phyloP scores from a whole-genome alignment of 2,797 vertebrate species.

The Artibeus jamaicensis region DNA sequence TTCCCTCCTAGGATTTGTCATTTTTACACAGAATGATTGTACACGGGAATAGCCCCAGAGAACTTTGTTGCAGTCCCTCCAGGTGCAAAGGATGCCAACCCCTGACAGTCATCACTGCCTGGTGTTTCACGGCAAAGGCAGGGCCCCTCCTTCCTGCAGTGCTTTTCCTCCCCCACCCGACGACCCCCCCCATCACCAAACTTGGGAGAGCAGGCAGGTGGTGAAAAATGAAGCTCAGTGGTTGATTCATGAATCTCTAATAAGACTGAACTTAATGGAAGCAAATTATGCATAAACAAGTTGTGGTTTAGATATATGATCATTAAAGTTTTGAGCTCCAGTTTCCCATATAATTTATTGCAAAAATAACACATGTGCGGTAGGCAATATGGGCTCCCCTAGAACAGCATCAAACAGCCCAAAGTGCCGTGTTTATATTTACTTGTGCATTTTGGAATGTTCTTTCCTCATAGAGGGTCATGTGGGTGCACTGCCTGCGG shows the following conservation, averaged over 20 bases:
- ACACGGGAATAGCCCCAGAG: background rate
- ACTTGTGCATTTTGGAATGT: rapidly evolving
- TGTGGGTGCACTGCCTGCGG: rapidly evolving
- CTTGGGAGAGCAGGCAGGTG: background rate
- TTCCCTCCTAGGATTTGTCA: background rate
- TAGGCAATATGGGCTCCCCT: background rate
- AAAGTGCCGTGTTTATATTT: rapidly evolving
- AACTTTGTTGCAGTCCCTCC: background rate
- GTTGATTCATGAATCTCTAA: background rate
- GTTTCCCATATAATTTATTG: background rate
- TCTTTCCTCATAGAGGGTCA: rapidly evolving
- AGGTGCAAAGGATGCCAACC: background rate
- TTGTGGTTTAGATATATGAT: background rate
- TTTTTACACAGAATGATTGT: background rate
- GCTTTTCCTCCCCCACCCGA: background rate
- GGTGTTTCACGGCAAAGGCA: background rate
- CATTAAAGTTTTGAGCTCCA: background rate
- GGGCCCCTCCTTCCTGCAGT: background rate
- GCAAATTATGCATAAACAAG: background rate
- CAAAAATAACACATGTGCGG: rapidly evolving
- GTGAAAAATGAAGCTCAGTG: background rate
- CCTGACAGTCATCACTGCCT: rapidly evolving
- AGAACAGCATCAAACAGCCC: background rate
- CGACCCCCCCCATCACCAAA: rapidly evolving
- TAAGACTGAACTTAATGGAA: background rate